These are phyloP conservation scores for Hyperoodon ampullatus DNA, from an alignment of 2,113 vertebrate species.

Conservation along the genomic window DNA sequence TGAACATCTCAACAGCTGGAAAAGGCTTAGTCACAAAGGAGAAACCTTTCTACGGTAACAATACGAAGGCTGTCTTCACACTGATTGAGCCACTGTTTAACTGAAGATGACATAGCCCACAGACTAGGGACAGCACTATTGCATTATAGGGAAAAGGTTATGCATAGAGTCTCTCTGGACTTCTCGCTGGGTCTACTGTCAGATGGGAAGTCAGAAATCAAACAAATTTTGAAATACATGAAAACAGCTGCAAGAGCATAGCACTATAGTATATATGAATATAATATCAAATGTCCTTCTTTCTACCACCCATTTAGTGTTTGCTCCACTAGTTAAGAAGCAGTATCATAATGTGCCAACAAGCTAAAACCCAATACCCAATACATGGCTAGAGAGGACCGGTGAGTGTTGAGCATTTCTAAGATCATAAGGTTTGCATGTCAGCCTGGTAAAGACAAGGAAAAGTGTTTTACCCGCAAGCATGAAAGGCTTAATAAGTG, in stretches of 20 bases:
- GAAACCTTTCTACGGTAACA: constrained; percentile 64
- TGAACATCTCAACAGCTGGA: constrained; percentile 81
- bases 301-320: background rate
- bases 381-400: background rate
- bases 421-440: background rate
- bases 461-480: background rate
- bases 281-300: background rate
- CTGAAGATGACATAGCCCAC: constrained; percentile 59
- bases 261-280: background rate
- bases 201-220: constrained; percentile 38
- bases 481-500: background rate
- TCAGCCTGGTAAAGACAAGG: background rate
- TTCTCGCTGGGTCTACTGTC: background rate
- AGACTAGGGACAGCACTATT: constrained; percentile 10
- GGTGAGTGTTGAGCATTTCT: background rate
- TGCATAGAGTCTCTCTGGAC: constrained; percentile 43
- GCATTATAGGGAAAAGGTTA: constrained; percentile 53
- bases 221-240: constrained; percentile 21
- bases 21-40: constrained; percentile 74
- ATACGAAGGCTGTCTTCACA: constrained; percentile 60
- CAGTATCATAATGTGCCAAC: background rate
- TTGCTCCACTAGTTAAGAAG: background rate
- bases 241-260: background rate
- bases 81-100: constrained; percentile 70
- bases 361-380: background rate